These are phyloP conservation scores for Sminthopsis crassicaudata DNA, from an alignment of 2,113 vertebrate genomes.

Conservation along the genomic window DNA sequence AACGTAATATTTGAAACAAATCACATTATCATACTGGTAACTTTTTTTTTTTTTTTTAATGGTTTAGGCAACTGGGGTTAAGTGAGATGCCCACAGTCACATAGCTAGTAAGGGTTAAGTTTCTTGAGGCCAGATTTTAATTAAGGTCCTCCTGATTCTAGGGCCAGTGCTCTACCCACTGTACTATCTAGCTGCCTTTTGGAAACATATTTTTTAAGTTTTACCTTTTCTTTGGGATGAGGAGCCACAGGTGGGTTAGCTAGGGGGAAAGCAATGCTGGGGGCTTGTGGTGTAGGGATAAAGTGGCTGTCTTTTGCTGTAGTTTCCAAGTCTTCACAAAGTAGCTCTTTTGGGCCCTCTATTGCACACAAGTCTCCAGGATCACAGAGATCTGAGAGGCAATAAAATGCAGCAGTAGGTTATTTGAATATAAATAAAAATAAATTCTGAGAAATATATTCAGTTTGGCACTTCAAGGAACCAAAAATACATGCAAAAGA, in stretches of 20 bases:
- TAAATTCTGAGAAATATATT: slow-evolving; percentile 29
- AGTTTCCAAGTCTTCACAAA: slow-evolving; percentile 73
- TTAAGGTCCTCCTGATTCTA: too few relatives aligned
- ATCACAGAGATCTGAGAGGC: slow-evolving; percentile 85
- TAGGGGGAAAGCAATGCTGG: slow-evolving; percentile 91
- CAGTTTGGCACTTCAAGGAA: slow-evolving; percentile 14
- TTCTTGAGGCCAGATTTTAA: too few relatives aligned
- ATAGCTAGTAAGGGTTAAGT: too few relatives aligned
- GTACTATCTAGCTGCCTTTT: too few relatives aligned
- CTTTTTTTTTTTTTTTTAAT: too few relatives aligned
- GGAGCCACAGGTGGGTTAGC: slow-evolving; percentile 90
- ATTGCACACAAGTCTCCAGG: slow-evolving; percentile 78
- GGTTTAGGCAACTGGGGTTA: too few relatives aligned
- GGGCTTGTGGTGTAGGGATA: slow-evolving; percentile 89
- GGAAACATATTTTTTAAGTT: slow-evolving; percentile 30
- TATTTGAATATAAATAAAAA: slow-evolving; percentile 36
- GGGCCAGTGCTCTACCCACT: too few relatives aligned
- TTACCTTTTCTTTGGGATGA: slow-evolving; percentile 86
- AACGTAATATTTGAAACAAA: not conserved
- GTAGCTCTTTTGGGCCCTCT: slow-evolving; percentile 65
- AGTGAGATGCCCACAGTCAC: too few relatives aligned
- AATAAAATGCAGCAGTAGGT: slow-evolving; percentile 46
- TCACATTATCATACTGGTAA: accelerated
- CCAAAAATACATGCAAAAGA: slow-evolving; percentile 44
- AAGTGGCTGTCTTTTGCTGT: slow-evolving; percentile 74